phyloP scores from a whole-genome alignment of 2,888 invertebrate genomes.

The Rotaria macrura region DNA sequence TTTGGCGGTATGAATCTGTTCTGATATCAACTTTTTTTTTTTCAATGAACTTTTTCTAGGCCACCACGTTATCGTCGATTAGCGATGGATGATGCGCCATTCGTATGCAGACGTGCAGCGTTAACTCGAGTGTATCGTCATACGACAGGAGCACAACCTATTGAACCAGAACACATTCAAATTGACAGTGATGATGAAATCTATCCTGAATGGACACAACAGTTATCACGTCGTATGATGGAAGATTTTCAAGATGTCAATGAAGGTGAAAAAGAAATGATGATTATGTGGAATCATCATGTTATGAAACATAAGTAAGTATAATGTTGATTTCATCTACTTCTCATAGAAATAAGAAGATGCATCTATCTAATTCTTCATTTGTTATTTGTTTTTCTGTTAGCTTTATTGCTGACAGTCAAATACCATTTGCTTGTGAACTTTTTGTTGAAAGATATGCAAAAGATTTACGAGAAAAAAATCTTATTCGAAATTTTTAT shows the following conservation, averaged over 20 bases:
- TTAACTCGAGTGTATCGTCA: constrained; percentile 29
- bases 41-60: background rate
- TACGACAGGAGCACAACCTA: constrained; percentile 16
- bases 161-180: constrained; percentile 23
- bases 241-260: constrained; percentile 34
- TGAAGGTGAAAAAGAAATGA: constrained; percentile 34
- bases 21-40: background rate
- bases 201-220: constrained; percentile 33
- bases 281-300: constrained; percentile 34
- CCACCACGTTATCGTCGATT: constrained; percentile 7
- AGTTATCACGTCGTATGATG: constrained; percentile 35
- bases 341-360: no score
- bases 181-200: constrained; percentile 24
- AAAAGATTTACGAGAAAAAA: constrained; percentile 23
- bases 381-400: background rate
- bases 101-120: background rate
- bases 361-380: no score
- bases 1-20: background rate
- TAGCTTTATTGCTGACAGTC: constrained; percentile 32
- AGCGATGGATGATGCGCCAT: background rate
- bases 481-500: constrained; percentile 29
- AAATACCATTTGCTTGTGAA: constrained; percentile 24
- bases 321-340: no score
- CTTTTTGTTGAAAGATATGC: constrained; percentile 24
- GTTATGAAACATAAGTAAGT: constrained; percentile 16